These are phyloP conservation scores for Aelia acuminata DNA, from an alignment of 2,888 invertebrate species.

Conservation along the genomic window DNA sequence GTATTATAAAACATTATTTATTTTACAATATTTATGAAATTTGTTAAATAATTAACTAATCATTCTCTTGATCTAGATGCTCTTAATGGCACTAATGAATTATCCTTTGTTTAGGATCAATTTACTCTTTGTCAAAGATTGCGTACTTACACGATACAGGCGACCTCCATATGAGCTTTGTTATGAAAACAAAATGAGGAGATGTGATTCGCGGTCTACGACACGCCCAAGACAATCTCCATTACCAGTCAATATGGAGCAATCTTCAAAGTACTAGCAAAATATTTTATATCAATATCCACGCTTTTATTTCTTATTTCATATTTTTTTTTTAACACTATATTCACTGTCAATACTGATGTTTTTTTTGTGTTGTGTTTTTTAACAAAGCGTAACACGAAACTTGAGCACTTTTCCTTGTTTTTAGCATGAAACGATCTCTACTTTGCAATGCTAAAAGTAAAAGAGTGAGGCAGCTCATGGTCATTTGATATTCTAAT, in stretches of 20 bases:
- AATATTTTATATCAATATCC: not conserved
- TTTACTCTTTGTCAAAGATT: not conserved
- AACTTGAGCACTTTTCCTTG: too few species aligned
- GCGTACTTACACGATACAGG: not conserved
- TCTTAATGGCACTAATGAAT: not conserved
- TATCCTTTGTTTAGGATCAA: not conserved
- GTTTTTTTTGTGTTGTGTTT: too few species aligned
- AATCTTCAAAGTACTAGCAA: not conserved
- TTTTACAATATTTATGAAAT: not conserved
- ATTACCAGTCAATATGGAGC: constrained; percentile 2
- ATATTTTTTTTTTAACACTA: too few species aligned
- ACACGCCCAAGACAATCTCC: constrained; percentile 14
- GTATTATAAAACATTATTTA: too few species aligned
- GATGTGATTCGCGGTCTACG: not conserved
- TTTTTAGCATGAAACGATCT: too few species aligned
- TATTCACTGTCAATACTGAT: too few species aligned
- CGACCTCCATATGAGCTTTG: not conserved
- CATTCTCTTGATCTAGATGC: not conserved
- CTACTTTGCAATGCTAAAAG: too few species aligned
- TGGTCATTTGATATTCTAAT: too few species aligned
- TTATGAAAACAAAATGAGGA: constrained; percentile 6
- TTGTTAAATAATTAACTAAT: not conserved
- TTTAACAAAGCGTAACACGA: too few species aligned
- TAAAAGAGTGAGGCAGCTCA: too few species aligned
- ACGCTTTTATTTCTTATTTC: too few species aligned